These are phyloP conservation scores for Coleophora deauratella DNA, from an alignment of 2,888 invertebrate species.

Conservation along the genomic window DNA sequence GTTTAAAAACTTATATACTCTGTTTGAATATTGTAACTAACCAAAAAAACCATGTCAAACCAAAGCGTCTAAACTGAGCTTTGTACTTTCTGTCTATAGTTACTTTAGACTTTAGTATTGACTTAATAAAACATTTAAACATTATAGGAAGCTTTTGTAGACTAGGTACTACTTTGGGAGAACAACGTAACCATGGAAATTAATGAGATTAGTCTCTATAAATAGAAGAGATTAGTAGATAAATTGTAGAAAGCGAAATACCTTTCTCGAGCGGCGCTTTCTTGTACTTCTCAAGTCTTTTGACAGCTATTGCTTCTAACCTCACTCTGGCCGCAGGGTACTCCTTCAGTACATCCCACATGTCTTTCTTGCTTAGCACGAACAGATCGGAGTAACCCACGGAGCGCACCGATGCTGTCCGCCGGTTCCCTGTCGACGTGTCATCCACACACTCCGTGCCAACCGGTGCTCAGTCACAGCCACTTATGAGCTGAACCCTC, in stretches of 20 bases:
- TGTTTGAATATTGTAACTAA: no score
- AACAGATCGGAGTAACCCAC: slow-evolving; percentile 99
- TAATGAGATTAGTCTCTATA: no score
- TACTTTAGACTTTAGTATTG: no score
- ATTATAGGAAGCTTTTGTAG: no score
- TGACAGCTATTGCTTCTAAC: slow-evolving; percentile 97
- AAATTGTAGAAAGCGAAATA: slow-evolving; percentile 37
- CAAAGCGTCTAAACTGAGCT: no score
- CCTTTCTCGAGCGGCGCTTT: slow-evolving; percentile 95
- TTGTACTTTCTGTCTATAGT: no score
- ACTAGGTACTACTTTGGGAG: no score
- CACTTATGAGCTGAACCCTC: slow-evolving; percentile 32
- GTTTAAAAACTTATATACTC: background rate
- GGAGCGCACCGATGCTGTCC: slow-evolving; percentile 98
- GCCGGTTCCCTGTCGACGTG: slow-evolving; percentile 90
- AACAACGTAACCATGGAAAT: no score
- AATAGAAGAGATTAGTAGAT: no score
- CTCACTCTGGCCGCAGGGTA: slow-evolving; percentile 95
- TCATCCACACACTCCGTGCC: slow-evolving; percentile 74
- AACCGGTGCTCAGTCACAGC: slow-evolving; percentile 51
- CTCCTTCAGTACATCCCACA: slow-evolving; percentile 99
- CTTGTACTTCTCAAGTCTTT: slow-evolving; percentile 97
- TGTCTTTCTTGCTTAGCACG: slow-evolving; percentile 98
- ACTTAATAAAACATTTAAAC: no score
- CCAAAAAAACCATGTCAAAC: no score